Conservation (phyloP, 2,113 vertebrate genomes). For the Muntiacus reevesi region DNA sequence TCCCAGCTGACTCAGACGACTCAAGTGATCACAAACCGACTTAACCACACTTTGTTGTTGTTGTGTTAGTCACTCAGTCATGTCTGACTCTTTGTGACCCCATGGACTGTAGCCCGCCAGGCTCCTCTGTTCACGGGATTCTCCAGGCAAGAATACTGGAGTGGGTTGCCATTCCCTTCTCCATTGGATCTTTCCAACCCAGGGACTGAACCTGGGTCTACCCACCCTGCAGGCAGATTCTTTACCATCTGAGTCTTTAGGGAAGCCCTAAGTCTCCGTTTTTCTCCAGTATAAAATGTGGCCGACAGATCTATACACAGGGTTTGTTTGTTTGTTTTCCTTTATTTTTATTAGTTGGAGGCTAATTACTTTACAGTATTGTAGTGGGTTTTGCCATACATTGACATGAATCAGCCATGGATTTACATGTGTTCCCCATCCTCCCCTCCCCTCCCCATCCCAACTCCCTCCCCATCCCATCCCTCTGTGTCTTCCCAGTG, state of each 20-base stretch:
- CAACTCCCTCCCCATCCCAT: too few species aligned
- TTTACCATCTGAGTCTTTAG: neutral
- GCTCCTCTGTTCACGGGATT: neutral
- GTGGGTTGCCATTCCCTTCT: neutral
- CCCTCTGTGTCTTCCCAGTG: too few species aligned
- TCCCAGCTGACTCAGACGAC: too few species aligned
- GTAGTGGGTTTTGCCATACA: too few species aligned
- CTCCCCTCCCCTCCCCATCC: fast-evolving
- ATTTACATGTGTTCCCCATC: too few species aligned
- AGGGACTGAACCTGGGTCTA: neutral
- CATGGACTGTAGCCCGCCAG: neutral
- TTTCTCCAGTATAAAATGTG: neutral
- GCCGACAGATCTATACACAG: fast-evolving
- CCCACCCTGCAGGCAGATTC: neutral
- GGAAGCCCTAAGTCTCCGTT: neutral
- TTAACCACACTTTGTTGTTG: neutral
- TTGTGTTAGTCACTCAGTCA: neutral
- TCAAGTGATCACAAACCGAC: neutral
- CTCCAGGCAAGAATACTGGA: neutral
- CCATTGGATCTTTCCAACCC: neutral
- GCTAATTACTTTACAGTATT: too few species aligned
- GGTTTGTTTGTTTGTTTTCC: neutral
- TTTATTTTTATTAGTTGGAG: too few species aligned
- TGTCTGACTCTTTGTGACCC: neutral
- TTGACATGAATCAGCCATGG: too few species aligned